Evolutionary conservation across 1,140 invertebrate species (phyloP).

Genomic region (Microplitis mediator): DNA sequence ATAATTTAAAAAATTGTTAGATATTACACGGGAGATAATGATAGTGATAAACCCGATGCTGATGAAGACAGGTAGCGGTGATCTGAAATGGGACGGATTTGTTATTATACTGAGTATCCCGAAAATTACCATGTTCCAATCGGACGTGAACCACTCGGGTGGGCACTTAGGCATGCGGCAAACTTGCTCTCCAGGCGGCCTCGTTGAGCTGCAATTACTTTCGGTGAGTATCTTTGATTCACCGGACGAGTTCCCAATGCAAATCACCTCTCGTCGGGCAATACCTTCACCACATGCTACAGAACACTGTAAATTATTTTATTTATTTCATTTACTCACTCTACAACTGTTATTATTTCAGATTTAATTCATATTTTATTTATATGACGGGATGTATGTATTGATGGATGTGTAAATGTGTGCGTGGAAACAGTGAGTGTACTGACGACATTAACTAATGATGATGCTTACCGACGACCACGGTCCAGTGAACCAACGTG

Average conservation of each 20-base stretch:
- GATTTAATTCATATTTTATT: too few relatives aligned
- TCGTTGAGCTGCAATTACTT: conserved; percentile 56
- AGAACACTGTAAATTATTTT: conserved; percentile 66
- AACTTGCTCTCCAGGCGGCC: conserved; percentile 55
- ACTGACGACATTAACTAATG: not conserved
- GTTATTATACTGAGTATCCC: conserved; percentile 25
- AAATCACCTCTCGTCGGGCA: conserved; percentile 67
- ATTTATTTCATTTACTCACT: conserved; percentile 24
- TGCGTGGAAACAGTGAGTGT: conserved; percentile 1
- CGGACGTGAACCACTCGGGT: conserved; percentile 68
- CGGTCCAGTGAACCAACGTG: conserved; percentile 74
- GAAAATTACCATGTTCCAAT: conserved; percentile 66
- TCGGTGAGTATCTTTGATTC: conserved; percentile 52
- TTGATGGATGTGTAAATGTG: not conserved
- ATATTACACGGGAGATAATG: not conserved
- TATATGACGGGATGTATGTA: too few relatives aligned
- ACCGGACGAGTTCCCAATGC: conserved; percentile 58
- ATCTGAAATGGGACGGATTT: conserved; percentile 22
- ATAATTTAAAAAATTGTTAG: not conserved
- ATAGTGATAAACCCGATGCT: not conserved
- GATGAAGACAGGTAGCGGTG: not conserved
- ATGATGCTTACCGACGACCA: conserved; percentile 67
- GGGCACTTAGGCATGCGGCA: conserved; percentile 65
- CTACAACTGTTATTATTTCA: not conserved
- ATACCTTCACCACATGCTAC: conserved; percentile 69